phyloP scores from a whole-genome alignment of 2,113 vertebrate genomes.

The Pygoscelis antarcticus region DNA sequence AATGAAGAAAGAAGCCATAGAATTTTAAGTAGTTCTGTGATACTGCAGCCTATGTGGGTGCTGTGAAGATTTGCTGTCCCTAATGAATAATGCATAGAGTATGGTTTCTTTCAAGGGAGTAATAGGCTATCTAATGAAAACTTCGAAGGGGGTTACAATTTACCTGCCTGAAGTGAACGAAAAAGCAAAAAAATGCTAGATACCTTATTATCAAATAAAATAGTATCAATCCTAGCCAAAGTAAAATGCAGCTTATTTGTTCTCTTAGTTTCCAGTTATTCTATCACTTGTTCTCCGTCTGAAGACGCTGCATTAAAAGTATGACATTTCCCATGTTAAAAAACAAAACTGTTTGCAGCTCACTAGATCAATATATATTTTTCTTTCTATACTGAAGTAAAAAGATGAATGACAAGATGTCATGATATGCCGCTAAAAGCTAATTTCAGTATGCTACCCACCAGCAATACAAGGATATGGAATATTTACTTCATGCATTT shows the following conservation, averaged over 20 bases:
- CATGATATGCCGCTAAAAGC: not conserved
- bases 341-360: not conserved
- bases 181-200: not conserved
- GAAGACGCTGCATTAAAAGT: not conserved
- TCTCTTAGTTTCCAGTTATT: not conserved
- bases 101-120: conserved; percentile 15
- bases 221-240: not conserved
- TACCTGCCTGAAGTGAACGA: not conserved
- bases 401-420: not conserved
- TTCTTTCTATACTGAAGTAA: not conserved
- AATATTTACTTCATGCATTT: not conserved
- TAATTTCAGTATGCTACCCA: not conserved
- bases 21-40: conserved; percentile 45
- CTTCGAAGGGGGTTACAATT: not conserved
- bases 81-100: conserved; percentile 29
- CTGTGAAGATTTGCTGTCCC: not conserved
- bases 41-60: not conserved
- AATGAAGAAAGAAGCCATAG: not conserved
- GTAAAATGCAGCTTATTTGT: not conserved
- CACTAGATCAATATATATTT: not conserved
- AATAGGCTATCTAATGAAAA: not conserved
- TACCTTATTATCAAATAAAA: not conserved
- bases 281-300: not conserved
- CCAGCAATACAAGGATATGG: not conserved
- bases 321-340: not conserved